Conservation (phyloP, 2,888 invertebrate species). For the Nematopogon swammerdamellus region DNA sequence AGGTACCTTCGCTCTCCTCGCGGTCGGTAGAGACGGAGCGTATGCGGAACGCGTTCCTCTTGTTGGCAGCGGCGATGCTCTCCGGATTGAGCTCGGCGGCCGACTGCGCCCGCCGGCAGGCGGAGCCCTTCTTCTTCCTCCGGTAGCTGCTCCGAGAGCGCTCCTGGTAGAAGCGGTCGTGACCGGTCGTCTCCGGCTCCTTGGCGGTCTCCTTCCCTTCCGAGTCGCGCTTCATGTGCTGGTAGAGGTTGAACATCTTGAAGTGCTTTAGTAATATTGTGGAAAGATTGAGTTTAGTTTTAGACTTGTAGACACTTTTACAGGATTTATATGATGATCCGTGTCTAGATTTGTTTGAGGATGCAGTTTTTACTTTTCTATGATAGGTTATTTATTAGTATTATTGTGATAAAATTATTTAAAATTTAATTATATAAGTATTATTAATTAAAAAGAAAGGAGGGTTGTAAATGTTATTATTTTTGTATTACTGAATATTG, state of each 20-base stretch:
- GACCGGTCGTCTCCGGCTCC: slow-evolving; percentile 67
- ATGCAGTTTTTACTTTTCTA: no score
- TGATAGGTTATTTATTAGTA: no score
- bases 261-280: slow-evolving; percentile 12
- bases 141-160: slow-evolving; percentile 50
- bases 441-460: no score
- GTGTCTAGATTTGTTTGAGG: no score
- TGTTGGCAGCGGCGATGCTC: slow-evolving; percentile 61
- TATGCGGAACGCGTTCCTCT: slow-evolving; percentile 55
- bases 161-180: slow-evolving; percentile 76
- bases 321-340: no score
- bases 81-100: slow-evolving; percentile 65
- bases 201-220: slow-evolving; percentile 43
- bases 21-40: slow-evolving; percentile 64
- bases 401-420: no score
- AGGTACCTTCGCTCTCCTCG: slow-evolving; percentile 53
- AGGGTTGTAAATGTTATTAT: no score
- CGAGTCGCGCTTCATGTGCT: slow-evolving; percentile 61
- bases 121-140: slow-evolving; percentile 54
- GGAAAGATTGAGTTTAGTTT: no score
- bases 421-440: no score
- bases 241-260: slow-evolving; percentile 76
- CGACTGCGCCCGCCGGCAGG: slow-evolving; percentile 65
- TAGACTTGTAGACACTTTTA: no score
- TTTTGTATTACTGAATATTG: no score